Evolutionary conservation across 1,140 invertebrate species (phyloP).

Genomic region (Watersipora subatra): DNA sequence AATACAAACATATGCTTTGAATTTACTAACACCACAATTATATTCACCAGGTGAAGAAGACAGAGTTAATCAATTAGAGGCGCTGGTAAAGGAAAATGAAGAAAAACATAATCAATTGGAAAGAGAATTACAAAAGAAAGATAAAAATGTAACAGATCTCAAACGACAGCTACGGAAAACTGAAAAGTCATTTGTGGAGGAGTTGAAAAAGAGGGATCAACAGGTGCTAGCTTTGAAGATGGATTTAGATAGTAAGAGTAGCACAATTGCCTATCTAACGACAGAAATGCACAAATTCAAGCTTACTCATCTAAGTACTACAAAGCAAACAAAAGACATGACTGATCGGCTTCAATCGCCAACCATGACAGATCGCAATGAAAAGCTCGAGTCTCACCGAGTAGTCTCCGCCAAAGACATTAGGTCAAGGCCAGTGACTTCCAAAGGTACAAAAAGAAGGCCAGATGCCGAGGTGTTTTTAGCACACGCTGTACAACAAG

Average conservation of each 20-base stretch:
- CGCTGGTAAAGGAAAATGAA: conserved; percentile 9
- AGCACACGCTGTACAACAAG: background rate
- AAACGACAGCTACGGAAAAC: conserved; percentile 14
- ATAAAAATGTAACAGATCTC: conserved; percentile 13
- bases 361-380: background rate
- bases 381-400: background rate
- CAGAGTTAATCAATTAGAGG: conserved; percentile 15
- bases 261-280: conserved; percentile 25
- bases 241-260: conserved; percentile 23
- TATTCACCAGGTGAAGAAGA: conserved; percentile 10
- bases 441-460: background rate
- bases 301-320: too few species aligned
- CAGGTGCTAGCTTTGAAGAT: conserved; percentile 16
- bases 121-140: conserved; percentile 11
- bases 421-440: background rate
- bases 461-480: background rate
- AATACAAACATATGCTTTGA: too few species aligned
- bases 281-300: conserved; percentile 25
- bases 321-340: too few species aligned
- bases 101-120: conserved; percentile 12
- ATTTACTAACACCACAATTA: too few species aligned
- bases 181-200: conserved; percentile 17
- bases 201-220: conserved; percentile 13
- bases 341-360: background rate
- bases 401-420: background rate